A percentile compares a stretch with the other conserved stretches of the same genome.
Evolutionary conservation across 2,888 invertebrate genomes (phyloP).

Genomic region (Eupithecia dodoneata): DNA sequence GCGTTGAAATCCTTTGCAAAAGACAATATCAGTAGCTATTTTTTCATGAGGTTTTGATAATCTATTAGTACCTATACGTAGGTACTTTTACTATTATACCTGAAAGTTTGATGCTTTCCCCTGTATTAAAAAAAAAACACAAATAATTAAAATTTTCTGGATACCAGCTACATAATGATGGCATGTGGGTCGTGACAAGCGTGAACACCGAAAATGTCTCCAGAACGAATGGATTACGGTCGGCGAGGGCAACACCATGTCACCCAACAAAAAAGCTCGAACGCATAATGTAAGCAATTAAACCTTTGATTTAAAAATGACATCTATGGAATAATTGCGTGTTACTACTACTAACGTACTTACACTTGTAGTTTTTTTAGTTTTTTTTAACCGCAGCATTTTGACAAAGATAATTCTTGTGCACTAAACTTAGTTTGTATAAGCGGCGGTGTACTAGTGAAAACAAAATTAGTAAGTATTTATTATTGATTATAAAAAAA

Average conservation of each 20-base stretch:
- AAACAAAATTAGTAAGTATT: no score
- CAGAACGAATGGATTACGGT: conserved; percentile 59
- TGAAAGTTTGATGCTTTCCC: neutral
- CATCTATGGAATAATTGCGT: neutral
- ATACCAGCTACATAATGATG: conserved; percentile 37
- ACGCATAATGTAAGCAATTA: neutral
- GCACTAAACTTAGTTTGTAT: neutral
- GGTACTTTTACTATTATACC: no score
- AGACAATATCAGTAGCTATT: neutral
- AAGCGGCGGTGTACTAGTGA: no score
- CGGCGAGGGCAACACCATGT: conserved; percentile 30
- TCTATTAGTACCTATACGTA: no score
- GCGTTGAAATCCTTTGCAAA: neutral
- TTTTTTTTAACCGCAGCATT: neutral
- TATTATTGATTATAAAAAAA: no score
- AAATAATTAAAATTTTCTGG: conserved; percentile 39
- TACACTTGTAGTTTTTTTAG: neutral
- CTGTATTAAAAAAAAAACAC: conserved; percentile 8
- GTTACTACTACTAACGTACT: no score
- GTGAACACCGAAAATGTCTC: conserved; percentile 52
- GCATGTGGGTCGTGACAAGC: conserved; percentile 49
- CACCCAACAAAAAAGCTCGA: neutral
- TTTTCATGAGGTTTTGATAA: no score
- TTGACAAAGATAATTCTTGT: neutral
- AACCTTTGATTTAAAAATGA: neutral